phyloP scores from a whole-genome alignment of 2,888 invertebrate genomes.

The Xanthia icteritia region DNA sequence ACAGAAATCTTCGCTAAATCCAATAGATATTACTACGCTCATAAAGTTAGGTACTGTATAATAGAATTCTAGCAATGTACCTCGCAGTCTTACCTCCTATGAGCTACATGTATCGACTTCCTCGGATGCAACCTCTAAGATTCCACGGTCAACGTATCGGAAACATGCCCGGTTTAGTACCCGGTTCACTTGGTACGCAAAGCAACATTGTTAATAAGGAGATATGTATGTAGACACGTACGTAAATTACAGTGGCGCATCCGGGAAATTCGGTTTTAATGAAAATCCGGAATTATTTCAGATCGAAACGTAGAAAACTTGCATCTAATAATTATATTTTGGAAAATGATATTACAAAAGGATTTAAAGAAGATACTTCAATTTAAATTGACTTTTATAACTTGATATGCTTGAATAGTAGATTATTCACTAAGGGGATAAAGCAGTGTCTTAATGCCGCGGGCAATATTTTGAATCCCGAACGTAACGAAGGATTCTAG shows the following conservation, averaged over 20 bases:
- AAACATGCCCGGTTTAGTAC: conserved; percentile 25
- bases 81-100: neutral
- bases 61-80: conserved; percentile 15
- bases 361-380: no score
- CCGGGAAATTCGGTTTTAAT: conserved; percentile 2
- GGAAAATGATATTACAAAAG: neutral
- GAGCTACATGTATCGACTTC: conserved; percentile 25
- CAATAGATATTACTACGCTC: neutral
- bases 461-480: no score
- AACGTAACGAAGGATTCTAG: no score
- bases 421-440: no score
- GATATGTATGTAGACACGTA: neutral
- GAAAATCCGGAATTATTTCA: neutral
- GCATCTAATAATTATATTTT: neutral
- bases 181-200: conserved; percentile 19
- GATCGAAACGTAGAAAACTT: neutral
- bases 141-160: conserved; percentile 48
- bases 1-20: neutral
- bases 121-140: conserved; percentile 29
- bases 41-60: neutral
- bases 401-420: neutral
- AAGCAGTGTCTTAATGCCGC: no score
- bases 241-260: conserved; percentile 9
- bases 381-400: neutral
- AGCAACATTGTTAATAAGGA: conserved; percentile 27